Base-by-base conservation (phyloP, 1,140 invertebrate genomes). In the Cyclina sinensis region DNA sequence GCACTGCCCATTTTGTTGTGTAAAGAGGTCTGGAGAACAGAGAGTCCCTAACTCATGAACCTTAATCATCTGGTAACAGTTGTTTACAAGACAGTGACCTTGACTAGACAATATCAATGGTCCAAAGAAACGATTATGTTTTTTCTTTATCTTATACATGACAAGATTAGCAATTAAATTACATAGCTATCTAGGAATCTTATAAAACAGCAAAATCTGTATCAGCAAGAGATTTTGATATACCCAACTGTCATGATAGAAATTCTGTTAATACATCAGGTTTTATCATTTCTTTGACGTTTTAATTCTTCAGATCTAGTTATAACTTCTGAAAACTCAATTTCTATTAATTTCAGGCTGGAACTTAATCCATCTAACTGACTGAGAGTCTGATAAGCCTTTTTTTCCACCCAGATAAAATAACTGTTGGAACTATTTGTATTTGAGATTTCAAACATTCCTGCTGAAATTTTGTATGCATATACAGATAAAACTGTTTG, bases 271-370 rank as follows among this genome's bases (percentile, higher is more conserved):
- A 70, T 18, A 70, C 65, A 70, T n/a, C 24, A 57, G 5, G 21
- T n/a, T 57, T 27, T n/a, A n/a, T n/a, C 30, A 27, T 70, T 37
- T 39, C 32, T 35, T 37, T 35, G 35, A 35, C 32, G 16, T 39
- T 70, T 70, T 39, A 70, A 37, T 70, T 35, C 65, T 27, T n/a
- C 4, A 37, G 37, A 70, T 70, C 65, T 70, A n/a, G 32, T 70
- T 39, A 70, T 70, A 70, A 70, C 27, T 70, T 70, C 65, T 70
- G 1, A 70, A 70, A 70, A 32, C 65, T 70, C 65, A 35, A 70
- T 70, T 27, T 70, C 24, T 35, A 62, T 70, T 70, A 70, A 70
- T 70, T 70, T 70, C 32, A 70, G 65, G 1, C 11, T 70, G 65
- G 65, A 70, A 70, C 37, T 70, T 18, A 70, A 70, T 35, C 30